These are phyloP conservation scores for Pionites leucogaster DNA, from an alignment of 2,113 vertebrate species.

Conservation along the genomic window DNA sequence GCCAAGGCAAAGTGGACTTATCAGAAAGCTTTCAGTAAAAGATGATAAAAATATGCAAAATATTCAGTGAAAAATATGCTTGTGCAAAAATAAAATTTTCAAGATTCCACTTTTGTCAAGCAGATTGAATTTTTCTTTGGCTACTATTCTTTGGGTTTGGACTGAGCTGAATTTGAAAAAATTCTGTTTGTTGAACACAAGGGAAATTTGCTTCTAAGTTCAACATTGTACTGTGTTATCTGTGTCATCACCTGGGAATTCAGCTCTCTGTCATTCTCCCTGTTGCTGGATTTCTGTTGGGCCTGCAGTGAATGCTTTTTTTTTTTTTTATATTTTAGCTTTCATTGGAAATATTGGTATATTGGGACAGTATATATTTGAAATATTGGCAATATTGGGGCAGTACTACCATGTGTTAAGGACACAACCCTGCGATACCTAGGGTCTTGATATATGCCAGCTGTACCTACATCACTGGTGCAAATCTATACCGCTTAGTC, in stretches of 20 bases:
- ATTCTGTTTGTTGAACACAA: neutral
- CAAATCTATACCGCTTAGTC: neutral
- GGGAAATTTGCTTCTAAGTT: neutral
- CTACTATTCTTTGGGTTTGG: neutral
- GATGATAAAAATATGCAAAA: neutral
- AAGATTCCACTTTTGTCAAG: neutral
- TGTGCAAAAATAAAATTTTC: neutral
- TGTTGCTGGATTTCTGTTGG: neutral
- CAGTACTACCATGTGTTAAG: neutral
- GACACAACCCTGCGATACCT: neutral
- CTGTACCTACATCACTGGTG: neutral
- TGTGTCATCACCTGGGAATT: neutral
- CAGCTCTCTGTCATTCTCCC: neutral
- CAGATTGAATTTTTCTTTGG: neutral
- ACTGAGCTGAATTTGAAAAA: neutral
- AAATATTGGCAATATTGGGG: neutral
- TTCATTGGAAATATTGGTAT: neutral
- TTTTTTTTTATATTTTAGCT: neutral
- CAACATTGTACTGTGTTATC: neutral
- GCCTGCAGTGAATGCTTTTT: neutral
- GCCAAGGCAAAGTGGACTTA: neutral
- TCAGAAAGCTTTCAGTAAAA: neutral
- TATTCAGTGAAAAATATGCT: neutral
- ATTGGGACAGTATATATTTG: neutral
- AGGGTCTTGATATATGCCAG: neutral